Percentiles rank a stretch among this genome's conserved stretches.
Evolutionary conservation across 2,888 invertebrate species (phyloP).

Genomic region (Cyclophora punctaria): DNA sequence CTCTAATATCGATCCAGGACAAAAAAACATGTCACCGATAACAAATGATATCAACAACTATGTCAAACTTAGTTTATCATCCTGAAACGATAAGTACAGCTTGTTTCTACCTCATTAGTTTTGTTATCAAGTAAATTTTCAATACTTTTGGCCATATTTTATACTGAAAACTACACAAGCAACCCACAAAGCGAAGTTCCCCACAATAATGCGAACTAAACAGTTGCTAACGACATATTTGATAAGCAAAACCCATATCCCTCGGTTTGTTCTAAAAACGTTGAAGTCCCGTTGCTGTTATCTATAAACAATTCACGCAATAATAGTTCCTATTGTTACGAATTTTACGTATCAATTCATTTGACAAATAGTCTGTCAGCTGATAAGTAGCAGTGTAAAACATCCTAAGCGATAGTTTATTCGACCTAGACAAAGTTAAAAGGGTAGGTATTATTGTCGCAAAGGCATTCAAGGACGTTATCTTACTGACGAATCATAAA

Average conservation of each 20-base stretch:
- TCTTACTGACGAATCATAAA: slow-evolving; percentile 9
- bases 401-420: slow-evolving; percentile 41
- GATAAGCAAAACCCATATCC: slow-evolving; percentile 24
- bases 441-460: not conserved
- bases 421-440: slow-evolving; percentile 14
- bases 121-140: too few relatives aligned
- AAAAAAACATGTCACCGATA: too few relatives aligned
- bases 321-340: slow-evolving; percentile 2
- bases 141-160: not conserved
- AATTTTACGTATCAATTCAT: not conserved
- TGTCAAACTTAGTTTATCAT: too few relatives aligned
- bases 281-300: slow-evolving; percentile 23
- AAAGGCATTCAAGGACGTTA: too few relatives aligned
- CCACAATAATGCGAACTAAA: slow-evolving; percentile 22
- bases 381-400: slow-evolving; percentile 34
- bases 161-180: not conserved
- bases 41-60: too few relatives aligned
- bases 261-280: slow-evolving; percentile 22
- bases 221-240: slow-evolving; percentile 22
- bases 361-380: slow-evolving; percentile 15
- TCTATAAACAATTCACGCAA: slow-evolving; percentile 14
- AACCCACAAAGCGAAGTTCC: slow-evolving; percentile 24
- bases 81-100: too few relatives aligned
- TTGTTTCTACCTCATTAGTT: too few relatives aligned
- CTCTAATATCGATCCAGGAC: too few relatives aligned